Conservation (phyloP, 2,797 vertebrate genomes). For the Arctocebus calabarensis region DNA sequence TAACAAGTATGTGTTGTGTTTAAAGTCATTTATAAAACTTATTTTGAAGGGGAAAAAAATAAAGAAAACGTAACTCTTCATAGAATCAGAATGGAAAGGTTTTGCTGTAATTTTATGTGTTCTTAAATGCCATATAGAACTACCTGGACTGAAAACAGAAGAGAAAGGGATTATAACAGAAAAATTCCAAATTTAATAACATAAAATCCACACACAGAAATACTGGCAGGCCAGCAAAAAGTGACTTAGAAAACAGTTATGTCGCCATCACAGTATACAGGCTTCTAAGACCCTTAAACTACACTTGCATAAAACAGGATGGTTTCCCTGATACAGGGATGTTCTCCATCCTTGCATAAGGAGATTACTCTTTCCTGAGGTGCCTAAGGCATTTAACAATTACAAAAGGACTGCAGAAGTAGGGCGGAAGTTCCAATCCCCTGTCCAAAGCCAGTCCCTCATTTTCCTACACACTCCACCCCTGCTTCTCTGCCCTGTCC, state of each 20-base stretch:
- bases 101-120: neutral
- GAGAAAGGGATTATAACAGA: neutral
- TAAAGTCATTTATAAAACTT: slow-evolving; percentile 3
- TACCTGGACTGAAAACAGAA: slow-evolving; percentile 15
- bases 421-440: neutral
- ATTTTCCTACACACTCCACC: neutral
- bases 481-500: neutral
- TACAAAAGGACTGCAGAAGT: neutral
- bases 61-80: neutral
- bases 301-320: neutral
- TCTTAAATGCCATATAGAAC: slow-evolving; percentile 19
- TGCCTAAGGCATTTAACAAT: neutral
- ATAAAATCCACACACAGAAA: neutral
- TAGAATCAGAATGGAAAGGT: neutral
- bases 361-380: neutral
- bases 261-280: neutral
- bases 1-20: neutral
- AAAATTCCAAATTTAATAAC: neutral
- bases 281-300: neutral
- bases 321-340: neutral
- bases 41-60: slow-evolving; percentile 34
- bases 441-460: neutral
- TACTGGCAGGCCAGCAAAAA: neutral
- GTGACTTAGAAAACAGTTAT: neutral
- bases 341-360: neutral